A percentile compares a stretch with the other conserved stretches of the same genome.
Evolutionary conservation across 2,797 vertebrate genomes (phyloP).

Genomic region (Spinibarbus caldwelli): DNA sequence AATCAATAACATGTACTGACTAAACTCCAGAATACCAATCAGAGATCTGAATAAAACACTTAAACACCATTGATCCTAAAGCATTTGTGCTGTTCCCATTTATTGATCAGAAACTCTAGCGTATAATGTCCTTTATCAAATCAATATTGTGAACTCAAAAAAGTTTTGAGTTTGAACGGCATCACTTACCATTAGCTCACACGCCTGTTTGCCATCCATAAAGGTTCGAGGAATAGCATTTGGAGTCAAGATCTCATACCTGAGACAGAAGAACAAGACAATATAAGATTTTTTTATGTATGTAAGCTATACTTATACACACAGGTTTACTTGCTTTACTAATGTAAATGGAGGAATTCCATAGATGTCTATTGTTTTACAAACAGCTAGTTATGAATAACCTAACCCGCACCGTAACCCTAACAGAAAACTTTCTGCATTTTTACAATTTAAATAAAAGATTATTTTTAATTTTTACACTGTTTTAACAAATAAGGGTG

Average conservation of each 20-base stretch:
- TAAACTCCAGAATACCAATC: neutral
- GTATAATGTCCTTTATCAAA: neutral
- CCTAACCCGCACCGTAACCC: neutral
- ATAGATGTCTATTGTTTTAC: neutral
- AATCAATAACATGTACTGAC: neutral
- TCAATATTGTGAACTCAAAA: neutral
- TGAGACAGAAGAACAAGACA: constrained; percentile 55
- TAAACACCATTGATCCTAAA: neutral
- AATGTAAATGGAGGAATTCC: neutral
- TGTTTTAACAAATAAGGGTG: neutral
- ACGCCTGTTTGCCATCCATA: constrained; percentile 92
- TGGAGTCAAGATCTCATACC: constrained; percentile 86
- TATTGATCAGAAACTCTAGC: neutral
- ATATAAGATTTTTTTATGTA: neutral
- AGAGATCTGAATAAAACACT: neutral
- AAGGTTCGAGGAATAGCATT: constrained; percentile 90
- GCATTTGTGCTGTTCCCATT: neutral
- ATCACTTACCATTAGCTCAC: constrained; percentile 84
- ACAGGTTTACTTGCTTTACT: neutral
- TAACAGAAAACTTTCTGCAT: neutral
- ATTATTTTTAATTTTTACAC: neutral
- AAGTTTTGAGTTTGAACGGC: neutral
- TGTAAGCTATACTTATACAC: neutral
- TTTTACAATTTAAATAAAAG: neutral
- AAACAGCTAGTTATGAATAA: neutral